Base-by-base conservation (phyloP, 2,113 vertebrate genomes). In the Tetraodon nigroviridis region DNA sequence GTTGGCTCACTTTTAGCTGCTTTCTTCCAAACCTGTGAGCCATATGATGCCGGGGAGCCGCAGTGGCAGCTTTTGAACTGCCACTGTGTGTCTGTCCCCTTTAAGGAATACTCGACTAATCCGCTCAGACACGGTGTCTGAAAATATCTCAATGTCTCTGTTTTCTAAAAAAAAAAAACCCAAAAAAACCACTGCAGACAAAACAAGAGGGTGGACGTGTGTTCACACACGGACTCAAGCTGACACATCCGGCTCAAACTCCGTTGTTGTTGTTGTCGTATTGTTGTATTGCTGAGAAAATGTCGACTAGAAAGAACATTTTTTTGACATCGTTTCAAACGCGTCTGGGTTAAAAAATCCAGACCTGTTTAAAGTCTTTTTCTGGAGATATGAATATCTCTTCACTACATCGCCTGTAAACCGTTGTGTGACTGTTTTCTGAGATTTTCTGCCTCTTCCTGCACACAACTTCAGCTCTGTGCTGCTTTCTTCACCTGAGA, bases 71-170 rank as follows among this genome's bases (percentile, higher is more conserved):
- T 29, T 52, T 52, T 16, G 15, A 51, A 52, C 24, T 29, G 16
- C 17, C 8, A 8, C 16, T 0, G 32, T 37, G 32, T 37, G 32
- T 37, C 21, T 37, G 32, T 37, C 21, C 51, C 24, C 51, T 52
- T 29, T 10, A n/a, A 52, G 51, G 51, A 52, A 52, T 17, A 17
- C 7, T 32, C 2, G 16, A 32, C 24, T 29, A 52, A 52, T 52
- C 51, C 51, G 29, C 51, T 52, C 17, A 52, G 51, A 52, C 51
- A 52, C 51, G 24, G 51, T 11, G 51, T 52, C 51, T 52, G 24
- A 52, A 52, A 52, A 52, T 52, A 52, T 52, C 51, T 32, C 51
- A 29, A 24, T 49, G 48, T 2, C 50, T 51, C 22, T 16, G 32
- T 32, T 29, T 27, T n/a, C 27, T 52, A 1, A 16, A 8, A 5